A percentile compares a stretch with the other conserved stretches of the same genome.
These are phyloP conservation scores for Synanceia verrucosa DNA, from an alignment of 2,797 vertebrate genomes.

Conservation along the genomic window DNA sequence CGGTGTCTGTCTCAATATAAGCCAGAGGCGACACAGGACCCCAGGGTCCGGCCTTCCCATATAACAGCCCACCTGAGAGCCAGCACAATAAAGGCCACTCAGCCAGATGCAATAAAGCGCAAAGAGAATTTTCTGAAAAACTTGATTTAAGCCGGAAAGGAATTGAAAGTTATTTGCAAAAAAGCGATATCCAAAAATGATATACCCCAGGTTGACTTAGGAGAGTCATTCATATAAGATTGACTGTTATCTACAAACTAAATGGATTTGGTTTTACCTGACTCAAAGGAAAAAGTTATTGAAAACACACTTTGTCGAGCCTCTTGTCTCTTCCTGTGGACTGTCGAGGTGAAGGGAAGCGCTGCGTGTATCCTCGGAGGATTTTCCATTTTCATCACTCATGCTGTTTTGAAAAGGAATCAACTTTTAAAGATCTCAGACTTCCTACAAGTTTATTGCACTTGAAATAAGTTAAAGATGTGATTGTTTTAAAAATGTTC, in stretches of 20 bases:
- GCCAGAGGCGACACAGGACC: slow-evolving; percentile 76
- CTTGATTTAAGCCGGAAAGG: slow-evolving; percentile 74
- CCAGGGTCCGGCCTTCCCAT: slow-evolving; percentile 72
- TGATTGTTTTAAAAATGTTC: slow-evolving; percentile 39
- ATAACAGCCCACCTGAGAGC: slow-evolving; percentile 79
- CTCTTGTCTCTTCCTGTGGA: slow-evolving; percentile 53
- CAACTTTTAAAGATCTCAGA: slow-evolving; percentile 43
- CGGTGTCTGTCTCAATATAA: slow-evolving; percentile 81
- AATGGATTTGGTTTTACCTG: slow-evolving; percentile 77
- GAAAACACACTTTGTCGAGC: slow-evolving; percentile 63
- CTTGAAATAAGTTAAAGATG: slow-evolving; percentile 28
- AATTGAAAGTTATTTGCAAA: slow-evolving; percentile 83
- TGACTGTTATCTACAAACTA: slow-evolving; percentile 74
- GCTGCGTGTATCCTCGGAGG: slow-evolving; percentile 40
- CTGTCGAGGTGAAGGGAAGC: slow-evolving; percentile 23
- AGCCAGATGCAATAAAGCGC: slow-evolving; percentile 75
- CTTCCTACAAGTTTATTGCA: slow-evolving; percentile 44
- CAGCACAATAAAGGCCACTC: slow-evolving; percentile 80
- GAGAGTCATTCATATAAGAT: slow-evolving; percentile 77
- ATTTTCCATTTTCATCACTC: slow-evolving; percentile 51
- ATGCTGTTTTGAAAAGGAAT: slow-evolving; percentile 50
- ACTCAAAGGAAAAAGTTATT: slow-evolving; percentile 80
- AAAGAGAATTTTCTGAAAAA: slow-evolving; percentile 79
- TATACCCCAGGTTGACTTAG: slow-evolving; percentile 78
- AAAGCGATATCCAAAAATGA: slow-evolving; percentile 76